A percentile compares a stretch with the other conserved stretches of the same genome.
Conservation (phyloP, 2,797 vertebrate species). For the Poecilia gillii region DNA sequence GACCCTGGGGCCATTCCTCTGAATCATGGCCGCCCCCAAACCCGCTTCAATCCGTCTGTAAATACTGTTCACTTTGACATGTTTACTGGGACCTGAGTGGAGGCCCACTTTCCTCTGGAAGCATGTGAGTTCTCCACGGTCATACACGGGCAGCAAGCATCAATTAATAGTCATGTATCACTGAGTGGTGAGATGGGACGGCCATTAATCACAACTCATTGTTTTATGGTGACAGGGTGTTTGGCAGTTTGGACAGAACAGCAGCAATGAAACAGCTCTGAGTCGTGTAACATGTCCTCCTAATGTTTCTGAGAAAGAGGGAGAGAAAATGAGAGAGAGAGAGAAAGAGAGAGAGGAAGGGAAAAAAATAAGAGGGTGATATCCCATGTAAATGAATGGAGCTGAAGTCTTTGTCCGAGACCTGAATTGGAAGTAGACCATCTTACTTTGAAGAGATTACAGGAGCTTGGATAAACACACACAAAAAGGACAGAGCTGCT, state of each 20-base stretch:
- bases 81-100: constrained; percentile 57
- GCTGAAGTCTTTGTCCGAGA: constrained; percentile 14
- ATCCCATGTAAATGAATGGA: constrained; percentile 19
- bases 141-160: constrained; percentile 61
- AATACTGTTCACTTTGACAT: constrained; percentile 68
- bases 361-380: constrained; percentile 1
- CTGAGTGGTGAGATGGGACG: constrained; percentile 40
- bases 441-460: constrained; percentile 8
- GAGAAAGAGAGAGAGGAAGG: background rate
- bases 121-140: constrained; percentile 44
- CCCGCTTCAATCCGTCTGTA: constrained; percentile 68
- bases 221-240: constrained; percentile 65
- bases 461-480: constrained; percentile 36
- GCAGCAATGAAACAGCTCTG: constrained; percentile 54
- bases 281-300: constrained; percentile 50
- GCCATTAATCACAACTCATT: constrained; percentile 70
- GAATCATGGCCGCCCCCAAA: constrained; percentile 74
- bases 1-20: constrained; percentile 70
- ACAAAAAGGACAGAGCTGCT: constrained; percentile 18
- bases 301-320: constrained; percentile 16
- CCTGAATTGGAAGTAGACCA: constrained; percentile 6
- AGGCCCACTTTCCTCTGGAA: constrained; percentile 22
- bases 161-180: constrained; percentile 69
- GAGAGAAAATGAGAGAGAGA: background rate
- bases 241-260: constrained; percentile 64